Percentiles rank a stretch among this genome's conserved stretches.
phyloP scores from a whole-genome alignment of 2,888 invertebrate genomes.

The Rhodophaea formosa region DNA sequence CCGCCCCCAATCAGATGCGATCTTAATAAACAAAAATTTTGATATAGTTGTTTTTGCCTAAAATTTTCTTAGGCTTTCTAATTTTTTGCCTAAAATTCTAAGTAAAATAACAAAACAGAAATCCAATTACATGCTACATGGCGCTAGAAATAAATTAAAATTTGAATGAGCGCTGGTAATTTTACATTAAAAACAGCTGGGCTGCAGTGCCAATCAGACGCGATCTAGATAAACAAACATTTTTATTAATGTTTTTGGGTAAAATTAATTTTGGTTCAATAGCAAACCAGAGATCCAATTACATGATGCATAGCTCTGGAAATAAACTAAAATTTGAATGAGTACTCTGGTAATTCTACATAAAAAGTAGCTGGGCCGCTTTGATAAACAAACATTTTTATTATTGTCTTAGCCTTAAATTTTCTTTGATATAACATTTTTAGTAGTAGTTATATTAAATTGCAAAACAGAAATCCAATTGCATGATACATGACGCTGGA shows the following conservation, averaged over 20 bases:
- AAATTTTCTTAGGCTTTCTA: no score
- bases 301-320: constrained; percentile 42
- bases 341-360: background rate
- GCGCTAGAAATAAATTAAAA: constrained; percentile 32
- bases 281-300: constrained; percentile 42
- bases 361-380: no score
- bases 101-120: constrained; percentile 27
- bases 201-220: no score
- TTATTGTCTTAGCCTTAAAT: no score
- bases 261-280: background rate
- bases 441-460: background rate
- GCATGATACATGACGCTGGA: constrained; percentile 37
- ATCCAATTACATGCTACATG: constrained; percentile 49
- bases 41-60: no score
- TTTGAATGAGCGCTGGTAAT: constrained; percentile 29
- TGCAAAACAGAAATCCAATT: constrained; percentile 42
- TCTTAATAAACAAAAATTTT: constrained; percentile 81
- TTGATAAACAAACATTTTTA: no score
- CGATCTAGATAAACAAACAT: no score
- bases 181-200: no score
- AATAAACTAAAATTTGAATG: constrained; percentile 34
- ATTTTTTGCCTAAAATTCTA: no score
- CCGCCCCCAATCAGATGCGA: constrained; percentile 76
- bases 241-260: no score
- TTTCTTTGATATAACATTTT: no score